Conservation (phyloP, 2,797 vertebrate species). For the Oryzias sinensis region DNA sequence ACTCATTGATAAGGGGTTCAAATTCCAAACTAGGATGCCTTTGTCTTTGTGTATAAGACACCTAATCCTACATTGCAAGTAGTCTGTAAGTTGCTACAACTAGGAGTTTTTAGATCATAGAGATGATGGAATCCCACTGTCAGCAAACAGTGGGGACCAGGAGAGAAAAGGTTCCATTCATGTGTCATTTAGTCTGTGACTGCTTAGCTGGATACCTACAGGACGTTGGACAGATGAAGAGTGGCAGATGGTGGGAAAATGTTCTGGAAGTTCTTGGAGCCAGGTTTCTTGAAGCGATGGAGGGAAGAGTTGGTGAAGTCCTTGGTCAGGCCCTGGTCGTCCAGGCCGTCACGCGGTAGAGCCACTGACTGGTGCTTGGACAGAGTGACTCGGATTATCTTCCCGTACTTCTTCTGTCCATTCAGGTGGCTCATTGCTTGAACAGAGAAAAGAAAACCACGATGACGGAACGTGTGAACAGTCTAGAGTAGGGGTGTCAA, state of each 20-base stretch:
- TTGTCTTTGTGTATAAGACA: too few species aligned
- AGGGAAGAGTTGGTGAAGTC: conserved; percentile 96
- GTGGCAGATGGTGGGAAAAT: conserved; percentile 97
- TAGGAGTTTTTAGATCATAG: too few species aligned
- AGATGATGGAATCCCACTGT: too few species aligned
- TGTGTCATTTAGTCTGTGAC: background rate
- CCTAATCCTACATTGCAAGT: too few species aligned
- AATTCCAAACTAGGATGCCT: too few species aligned
- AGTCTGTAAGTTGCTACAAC: too few species aligned
- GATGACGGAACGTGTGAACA: background rate
- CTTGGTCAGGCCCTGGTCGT: conserved; percentile 96
- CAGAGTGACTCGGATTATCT: conserved; percentile 94
- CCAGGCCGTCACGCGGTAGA: conserved; percentile 92
- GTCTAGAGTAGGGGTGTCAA: background rate
- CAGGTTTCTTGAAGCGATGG: conserved; percentile 97
- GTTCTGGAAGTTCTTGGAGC: conserved; percentile 98
- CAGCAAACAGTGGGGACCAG: too few species aligned
- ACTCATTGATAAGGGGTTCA: too few species aligned
- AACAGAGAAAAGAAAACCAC: conserved; percentile 5
- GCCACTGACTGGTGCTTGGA: conserved; percentile 97
- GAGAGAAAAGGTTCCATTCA: background rate
- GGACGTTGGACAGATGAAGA: conserved; percentile 95
- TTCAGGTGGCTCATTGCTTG: conserved; percentile 97
- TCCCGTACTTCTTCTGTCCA: conserved; percentile 97
- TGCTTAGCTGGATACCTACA: conserved; percentile 78